Evolutionary conservation across 2,797 vertebrate genomes (phyloP).

Genomic region (Acropternis orthonyx): DNA sequence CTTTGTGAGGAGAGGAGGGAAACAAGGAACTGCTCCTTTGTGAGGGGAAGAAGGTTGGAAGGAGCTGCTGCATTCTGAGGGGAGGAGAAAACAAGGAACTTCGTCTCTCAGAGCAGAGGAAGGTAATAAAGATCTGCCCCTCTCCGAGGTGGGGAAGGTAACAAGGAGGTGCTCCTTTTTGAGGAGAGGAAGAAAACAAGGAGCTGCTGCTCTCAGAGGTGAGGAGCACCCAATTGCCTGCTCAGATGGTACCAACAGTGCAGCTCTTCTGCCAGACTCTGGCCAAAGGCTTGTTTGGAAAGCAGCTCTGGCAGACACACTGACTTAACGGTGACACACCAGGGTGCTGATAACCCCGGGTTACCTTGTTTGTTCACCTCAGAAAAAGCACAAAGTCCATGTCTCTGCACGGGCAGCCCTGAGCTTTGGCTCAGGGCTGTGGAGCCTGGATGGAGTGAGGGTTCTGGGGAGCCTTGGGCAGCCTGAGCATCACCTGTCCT

Average conservation of each 20-base stretch:
- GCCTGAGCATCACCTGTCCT: background rate
- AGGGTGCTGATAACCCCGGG: background rate
- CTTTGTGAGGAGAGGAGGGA: background rate
- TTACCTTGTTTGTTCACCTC: constrained; percentile 51
- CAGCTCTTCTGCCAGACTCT: background rate
- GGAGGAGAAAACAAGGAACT: no score
- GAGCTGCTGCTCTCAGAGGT: background rate
- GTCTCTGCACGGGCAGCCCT: background rate
- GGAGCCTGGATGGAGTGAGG: rapidly evolving
- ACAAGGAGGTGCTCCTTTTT: background rate
- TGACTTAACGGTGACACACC: constrained; percentile 23
- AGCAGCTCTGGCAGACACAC: constrained; percentile 29
- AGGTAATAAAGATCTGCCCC: no score
- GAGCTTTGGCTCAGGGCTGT: background rate
- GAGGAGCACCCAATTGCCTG: rapidly evolving
- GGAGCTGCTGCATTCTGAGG: no score
- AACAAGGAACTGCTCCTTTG: no score
- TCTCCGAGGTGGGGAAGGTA: background rate
- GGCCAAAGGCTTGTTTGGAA: constrained; percentile 65
- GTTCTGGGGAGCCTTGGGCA: background rate
- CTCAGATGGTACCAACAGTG: rapidly evolving
- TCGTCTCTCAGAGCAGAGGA: no score
- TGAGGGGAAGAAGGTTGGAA: no score
- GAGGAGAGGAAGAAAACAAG: rapidly evolving
- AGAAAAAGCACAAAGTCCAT: constrained; percentile 40